Evolutionary conservation across 2,888 invertebrate species (phyloP).

Genomic region (Deroplatys truncata): DNA sequence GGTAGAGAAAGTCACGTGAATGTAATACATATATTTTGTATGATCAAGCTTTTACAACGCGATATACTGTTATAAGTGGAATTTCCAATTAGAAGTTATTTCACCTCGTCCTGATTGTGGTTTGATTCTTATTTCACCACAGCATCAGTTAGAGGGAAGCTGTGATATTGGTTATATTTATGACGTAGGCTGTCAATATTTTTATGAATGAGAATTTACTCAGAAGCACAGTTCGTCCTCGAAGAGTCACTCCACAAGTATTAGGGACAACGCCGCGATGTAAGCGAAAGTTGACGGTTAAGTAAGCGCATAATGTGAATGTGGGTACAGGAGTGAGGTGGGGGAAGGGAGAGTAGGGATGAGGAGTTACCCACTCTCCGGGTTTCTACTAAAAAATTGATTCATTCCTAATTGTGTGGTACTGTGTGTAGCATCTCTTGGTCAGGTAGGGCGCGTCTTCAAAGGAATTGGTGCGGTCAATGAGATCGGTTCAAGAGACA

Average conservation of each 20-base stretch:
- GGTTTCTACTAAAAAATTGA: background rate
- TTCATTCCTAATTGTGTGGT: background rate
- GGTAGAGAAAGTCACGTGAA: no score
- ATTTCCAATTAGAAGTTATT: no score
- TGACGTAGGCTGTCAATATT: no score
- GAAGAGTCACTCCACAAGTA: background rate
- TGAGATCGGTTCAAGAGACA: background rate
- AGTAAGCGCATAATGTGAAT: background rate
- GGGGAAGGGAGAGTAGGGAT: background rate
- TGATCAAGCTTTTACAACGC: no score
- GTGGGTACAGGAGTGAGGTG: background rate
- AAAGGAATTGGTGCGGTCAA: background rate
- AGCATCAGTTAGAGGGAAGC: no score
- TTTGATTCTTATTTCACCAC: no score
- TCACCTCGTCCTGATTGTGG: no score
- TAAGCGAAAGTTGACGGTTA: constrained; percentile 12
- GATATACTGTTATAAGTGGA: no score
- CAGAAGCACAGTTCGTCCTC: background rate
- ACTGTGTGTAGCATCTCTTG: background rate
- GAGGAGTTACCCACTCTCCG: background rate
- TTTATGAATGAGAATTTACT: background rate
- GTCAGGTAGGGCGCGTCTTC: no score
- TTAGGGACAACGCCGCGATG: background rate
- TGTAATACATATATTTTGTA: no score
- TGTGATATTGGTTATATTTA: no score